Evolutionary conservation across 2,888 invertebrate genomes (phyloP), one percentile per base, ranked within the genome.

Genomic region (Agrotis exclamationis): DNA sequence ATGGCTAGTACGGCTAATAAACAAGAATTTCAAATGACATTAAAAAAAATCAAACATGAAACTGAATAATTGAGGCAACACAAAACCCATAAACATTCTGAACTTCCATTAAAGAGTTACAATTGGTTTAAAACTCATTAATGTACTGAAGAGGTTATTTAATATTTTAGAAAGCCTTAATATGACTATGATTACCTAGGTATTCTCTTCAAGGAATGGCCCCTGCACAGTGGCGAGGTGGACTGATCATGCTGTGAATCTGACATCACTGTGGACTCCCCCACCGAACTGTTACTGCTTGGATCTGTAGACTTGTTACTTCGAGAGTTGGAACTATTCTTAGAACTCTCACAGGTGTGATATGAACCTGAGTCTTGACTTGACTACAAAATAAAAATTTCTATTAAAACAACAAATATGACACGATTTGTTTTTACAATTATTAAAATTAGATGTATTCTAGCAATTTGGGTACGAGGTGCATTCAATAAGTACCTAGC

Each of bases 191-290:
- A n/a, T 68, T 90, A 95, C 96, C 96, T 96, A 3, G 96, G 96
- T 90, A 96, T 95, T 80, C 95, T 93, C 77, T 96, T 96, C 63
- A 96, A 87, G 33, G 96, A 93, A 66, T 95, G 94, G 28, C 95
- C 93, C 91, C 97, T 96, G 85, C 97, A 97, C 6, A 96, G 91
- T 85, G 95, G 97, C 82, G 95, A 97, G 77, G 96, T 96, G 6
- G 97, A 97, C 63, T 97, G 95, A 83, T 97, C 96, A 79, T 96
- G 95, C 72, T 96, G 96, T 2, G 96, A 93, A 82, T 97, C 96
- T 28, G 92, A 91, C 18, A 92, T 79, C 4, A 90, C 83, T 57
- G 96, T 94, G 39, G 96, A 96, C 80, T 97, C 96, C 20, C 91
- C 94, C 47, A 93, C 79, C 9, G 95, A 95, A 1, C 91, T 93